Conservation (phyloP, 2,888 invertebrate genomes). For the Parasteatoda lunata region DNA sequence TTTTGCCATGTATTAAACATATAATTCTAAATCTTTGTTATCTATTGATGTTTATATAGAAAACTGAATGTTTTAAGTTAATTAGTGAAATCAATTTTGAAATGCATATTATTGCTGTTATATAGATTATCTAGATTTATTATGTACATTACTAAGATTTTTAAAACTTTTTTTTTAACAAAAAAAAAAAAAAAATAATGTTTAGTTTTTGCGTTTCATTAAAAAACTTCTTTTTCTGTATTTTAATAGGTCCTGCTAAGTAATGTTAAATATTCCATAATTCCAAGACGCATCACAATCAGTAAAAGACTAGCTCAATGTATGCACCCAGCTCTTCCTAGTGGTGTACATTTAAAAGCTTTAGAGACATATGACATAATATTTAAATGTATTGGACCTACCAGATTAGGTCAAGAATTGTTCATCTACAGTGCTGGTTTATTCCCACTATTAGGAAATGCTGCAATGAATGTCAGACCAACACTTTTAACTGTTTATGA, state of each 20-base stretch:
- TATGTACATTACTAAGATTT: not conserved
- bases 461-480: constrained; percentile 91
- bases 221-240: constrained; percentile 50
- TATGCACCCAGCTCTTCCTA: constrained; percentile 92
- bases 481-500: constrained; percentile 88
- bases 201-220: constrained; percentile 78
- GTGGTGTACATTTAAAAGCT: constrained; percentile 92
- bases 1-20: no score
- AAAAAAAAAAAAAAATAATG: not conserved
- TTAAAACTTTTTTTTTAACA: no score
- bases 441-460: constrained; percentile 90
- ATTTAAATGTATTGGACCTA: constrained; percentile 89
- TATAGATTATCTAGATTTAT: not conserved
- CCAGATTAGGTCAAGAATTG: constrained; percentile 84
- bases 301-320: constrained; percentile 94
- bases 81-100: no score
- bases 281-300: constrained; percentile 89
- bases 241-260: constrained; percentile 82
- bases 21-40: no score
- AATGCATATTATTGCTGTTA: no score
- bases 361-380: constrained; percentile 93
- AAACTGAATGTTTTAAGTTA: no score
- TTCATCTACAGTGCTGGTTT: constrained; percentile 90
- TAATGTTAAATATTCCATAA: constrained; percentile 87
- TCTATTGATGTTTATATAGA: no score